phyloP scores from a whole-genome alignment of 2,888 invertebrate species.

The Cotesia congregata region DNA sequence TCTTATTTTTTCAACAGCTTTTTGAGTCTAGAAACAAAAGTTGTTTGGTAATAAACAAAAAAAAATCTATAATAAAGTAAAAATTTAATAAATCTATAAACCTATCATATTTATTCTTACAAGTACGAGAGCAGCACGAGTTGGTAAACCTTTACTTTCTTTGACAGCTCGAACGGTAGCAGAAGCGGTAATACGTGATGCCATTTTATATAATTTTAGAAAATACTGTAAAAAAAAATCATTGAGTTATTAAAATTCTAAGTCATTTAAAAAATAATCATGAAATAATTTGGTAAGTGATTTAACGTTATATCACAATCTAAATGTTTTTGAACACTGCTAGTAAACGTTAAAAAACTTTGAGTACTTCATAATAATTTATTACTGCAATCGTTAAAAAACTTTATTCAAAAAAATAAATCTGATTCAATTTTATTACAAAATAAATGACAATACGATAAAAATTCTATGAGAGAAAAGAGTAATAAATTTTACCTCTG shows the following conservation, averaged over 20 bases:
- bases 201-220: slow-evolving; percentile 71
- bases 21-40: slow-evolving; percentile 77
- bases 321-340: no score
- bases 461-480: no score
- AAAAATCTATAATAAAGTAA: slow-evolving; percentile 43
- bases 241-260: background rate
- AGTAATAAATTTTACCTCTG: no score
- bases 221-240: background rate
- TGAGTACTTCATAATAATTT: no score
- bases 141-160: slow-evolving; percentile 83
- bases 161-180: slow-evolving; percentile 92
- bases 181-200: slow-evolving; percentile 84
- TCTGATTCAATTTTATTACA: no score
- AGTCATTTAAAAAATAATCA: no score
- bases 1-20: slow-evolving; percentile 89
- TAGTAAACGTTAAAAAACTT: no score
- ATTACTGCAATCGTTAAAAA: no score
- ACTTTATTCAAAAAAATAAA: no score
- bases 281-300: no score
- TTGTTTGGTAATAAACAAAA: slow-evolving; percentile 34
- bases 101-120: slow-evolving; percentile 60
- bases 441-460: no score
- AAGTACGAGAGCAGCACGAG: slow-evolving; percentile 87
- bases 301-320: no score
- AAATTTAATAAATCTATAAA: slow-evolving; percentile 13